Evolutionary conservation across 2,113 vertebrate species (phyloP), one percentile per base, ranked within the genome.

Genomic region (Benitochromis conjunctus): DNA sequence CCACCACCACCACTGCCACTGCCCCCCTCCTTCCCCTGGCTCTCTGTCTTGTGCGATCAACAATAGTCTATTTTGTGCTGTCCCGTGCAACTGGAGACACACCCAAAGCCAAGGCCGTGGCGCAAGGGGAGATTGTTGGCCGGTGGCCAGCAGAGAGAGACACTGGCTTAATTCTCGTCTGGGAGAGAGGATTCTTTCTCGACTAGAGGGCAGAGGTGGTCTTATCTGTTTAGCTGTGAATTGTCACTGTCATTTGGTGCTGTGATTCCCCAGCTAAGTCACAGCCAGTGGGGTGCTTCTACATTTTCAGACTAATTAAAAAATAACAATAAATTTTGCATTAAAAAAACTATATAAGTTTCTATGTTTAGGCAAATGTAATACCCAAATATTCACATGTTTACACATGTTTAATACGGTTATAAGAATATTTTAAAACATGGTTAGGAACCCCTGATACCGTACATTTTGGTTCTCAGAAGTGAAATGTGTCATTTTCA

Each of bases 1-100:
- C 10, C 69, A 38, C 58, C 69, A 7, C 71, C 76, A 11, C 26
- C 81, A 16, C 83, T 60, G 51, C 74, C 62, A 12, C 83, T 69
- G 55, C 69, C 69, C 89, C 78, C 66, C 85, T 56, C 74, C 89
- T 86, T 86, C 82, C 90, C 88, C 82, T 89, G 60, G 56, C 90
- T 87, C 83, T 89, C 88, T 81, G 89, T 94, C 93, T 94, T 95
- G 89, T 90, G 84, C 62, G 21, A 86, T 91, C 94, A 96, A 96
- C 95, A 96, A 96, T 96, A 95, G 94, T 88, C 94, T 94, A 95
- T 96, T 96, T 92, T 96, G 94, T 94, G 88, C 80, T 19, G 91
- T 95, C 93, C 94, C 92, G 86, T 94, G 92, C 86, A 76, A 94
- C 88, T 83, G 85, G 71, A 86, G 94, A 92, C 95, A 95, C 94